phyloP scores from a whole-genome alignment of 2,888 invertebrate species.

The Gymnoscelis rufifasciata region DNA sequence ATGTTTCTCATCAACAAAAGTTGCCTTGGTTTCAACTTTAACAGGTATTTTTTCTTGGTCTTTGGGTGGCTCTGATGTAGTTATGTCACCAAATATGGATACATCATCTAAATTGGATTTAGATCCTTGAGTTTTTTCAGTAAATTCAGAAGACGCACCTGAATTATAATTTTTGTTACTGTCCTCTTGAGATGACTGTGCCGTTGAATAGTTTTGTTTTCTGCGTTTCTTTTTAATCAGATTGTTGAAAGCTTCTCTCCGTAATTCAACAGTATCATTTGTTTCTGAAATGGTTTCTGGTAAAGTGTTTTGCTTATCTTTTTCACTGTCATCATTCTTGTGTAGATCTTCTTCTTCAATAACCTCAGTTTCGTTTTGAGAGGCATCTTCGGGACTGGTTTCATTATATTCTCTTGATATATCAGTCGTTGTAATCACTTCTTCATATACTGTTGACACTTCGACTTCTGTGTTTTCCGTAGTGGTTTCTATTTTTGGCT shows the following conservation, averaged over 20 bases:
- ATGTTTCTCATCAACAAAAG: slow-evolving; percentile 23
- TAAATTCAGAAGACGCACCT: slow-evolving; percentile 66
- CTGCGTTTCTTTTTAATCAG: slow-evolving; percentile 59
- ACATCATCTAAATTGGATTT: slow-evolving; percentile 34
- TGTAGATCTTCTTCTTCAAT: slow-evolving; percentile 9
- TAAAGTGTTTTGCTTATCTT: slow-evolving; percentile 38
- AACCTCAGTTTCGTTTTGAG: slow-evolving; percentile 29
- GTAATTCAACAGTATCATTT: slow-evolving; percentile 45
- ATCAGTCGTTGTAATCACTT: slow-evolving; percentile 25
- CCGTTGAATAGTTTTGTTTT: slow-evolving; percentile 53
- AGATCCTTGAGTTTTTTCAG: slow-evolving; percentile 51
- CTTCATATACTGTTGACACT: slow-evolving; percentile 19
- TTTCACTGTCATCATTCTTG: slow-evolving; percentile 25
- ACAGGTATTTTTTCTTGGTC: slow-evolving; percentile 30
- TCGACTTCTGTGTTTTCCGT: slow-evolving; percentile 24
- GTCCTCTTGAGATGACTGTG: slow-evolving; percentile 56
- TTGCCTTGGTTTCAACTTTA: slow-evolving; percentile 21
- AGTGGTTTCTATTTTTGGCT: slow-evolving; percentile 32
- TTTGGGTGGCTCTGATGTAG: slow-evolving; percentile 47
- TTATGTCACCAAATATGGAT: slow-evolving; percentile 54
- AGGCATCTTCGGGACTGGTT: background rate
- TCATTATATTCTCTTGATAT: slow-evolving; percentile 10
- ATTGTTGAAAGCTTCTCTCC: slow-evolving; percentile 56
- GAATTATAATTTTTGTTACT: slow-evolving; percentile 53
- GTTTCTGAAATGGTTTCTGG: slow-evolving; percentile 35